Percentiles rank a stretch among this genome's conserved stretches.
phyloP scores from a whole-genome alignment of 2,888 invertebrate genomes.

The Sphaeridia pumilis region DNA sequence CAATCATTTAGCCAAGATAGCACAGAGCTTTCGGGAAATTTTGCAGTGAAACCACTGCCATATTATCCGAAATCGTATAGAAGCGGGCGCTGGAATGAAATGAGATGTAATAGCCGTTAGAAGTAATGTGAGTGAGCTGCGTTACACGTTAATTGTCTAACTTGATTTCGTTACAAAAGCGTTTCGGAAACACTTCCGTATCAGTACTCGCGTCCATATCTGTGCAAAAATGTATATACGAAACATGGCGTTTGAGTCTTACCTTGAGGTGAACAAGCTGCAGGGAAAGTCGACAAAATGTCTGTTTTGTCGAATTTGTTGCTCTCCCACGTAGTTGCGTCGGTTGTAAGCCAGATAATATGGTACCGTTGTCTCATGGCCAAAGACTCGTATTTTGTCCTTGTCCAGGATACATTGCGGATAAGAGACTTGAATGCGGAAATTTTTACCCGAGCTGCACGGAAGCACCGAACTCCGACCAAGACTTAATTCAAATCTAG shows the following conservation, averaged over 20 bases:
- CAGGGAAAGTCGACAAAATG: slow-evolving; percentile 29
- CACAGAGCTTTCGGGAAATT: no score
- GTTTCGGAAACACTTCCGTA: no score
- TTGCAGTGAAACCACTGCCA: no score
- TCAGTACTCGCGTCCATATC: no score
- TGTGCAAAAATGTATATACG: no score
- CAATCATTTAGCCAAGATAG: no score
- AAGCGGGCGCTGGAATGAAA: no score
- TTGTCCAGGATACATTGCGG: slow-evolving; percentile 28
- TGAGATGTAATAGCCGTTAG: background rate
- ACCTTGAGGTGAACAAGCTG: slow-evolving; percentile 33
- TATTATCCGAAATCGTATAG: no score
- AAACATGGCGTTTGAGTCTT: background rate
- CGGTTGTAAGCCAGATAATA: slow-evolving; percentile 30
- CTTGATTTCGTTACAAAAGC: no score
- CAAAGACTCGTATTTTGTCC: slow-evolving; percentile 34
- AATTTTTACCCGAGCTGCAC: slow-evolving; percentile 24
- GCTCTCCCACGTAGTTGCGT: slow-evolving; percentile 33
- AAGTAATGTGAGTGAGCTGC: no score
- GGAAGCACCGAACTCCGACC: slow-evolving; percentile 25
- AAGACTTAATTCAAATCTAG: slow-evolving; percentile 27
- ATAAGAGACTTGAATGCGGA: slow-evolving; percentile 24
- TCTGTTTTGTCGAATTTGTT: slow-evolving; percentile 24
- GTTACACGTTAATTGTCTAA: no score
- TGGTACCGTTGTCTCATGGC: slow-evolving; percentile 33